A percentile compares a stretch with the other conserved stretches of the same genome.
phyloP scores from a whole-genome alignment of 2,797 vertebrate species.

The Melopsittacus undulatus region DNA sequence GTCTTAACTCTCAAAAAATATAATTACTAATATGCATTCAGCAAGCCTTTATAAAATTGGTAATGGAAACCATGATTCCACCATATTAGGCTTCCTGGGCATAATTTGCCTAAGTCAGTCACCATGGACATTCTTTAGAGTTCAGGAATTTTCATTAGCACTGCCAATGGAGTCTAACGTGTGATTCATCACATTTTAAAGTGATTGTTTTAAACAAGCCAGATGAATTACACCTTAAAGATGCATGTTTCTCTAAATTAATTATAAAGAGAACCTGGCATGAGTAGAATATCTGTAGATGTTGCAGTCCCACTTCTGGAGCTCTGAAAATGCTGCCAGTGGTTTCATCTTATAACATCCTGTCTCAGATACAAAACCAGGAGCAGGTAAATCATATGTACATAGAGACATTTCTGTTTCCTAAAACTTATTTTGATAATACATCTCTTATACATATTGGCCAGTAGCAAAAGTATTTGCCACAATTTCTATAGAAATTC shows the following conservation, averaged over 20 bases:
- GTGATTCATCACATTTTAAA: slow-evolving; percentile 38
- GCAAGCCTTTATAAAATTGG: not conserved
- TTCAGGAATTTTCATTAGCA: slow-evolving; percentile 31
- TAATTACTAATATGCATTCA: not conserved
- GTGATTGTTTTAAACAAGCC: slow-evolving; percentile 21
- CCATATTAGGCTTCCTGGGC: not conserved
- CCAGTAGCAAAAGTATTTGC: not conserved
- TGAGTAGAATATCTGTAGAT: not conserved
- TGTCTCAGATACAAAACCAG: not conserved
- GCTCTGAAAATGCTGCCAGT: not conserved
- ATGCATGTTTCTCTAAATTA: not conserved
- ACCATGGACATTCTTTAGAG: not conserved
- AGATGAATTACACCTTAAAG: slow-evolving; percentile 30
- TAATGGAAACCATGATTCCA: not conserved
- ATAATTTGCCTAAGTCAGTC: slow-evolving; percentile 37
- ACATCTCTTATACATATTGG: not conserved
- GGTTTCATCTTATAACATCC: not conserved
- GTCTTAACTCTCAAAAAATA: not conserved
- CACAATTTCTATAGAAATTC: not conserved
- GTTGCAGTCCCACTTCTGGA: not conserved
- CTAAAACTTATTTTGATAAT: not conserved
- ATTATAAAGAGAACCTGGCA: not conserved
- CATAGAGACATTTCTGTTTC: not conserved
- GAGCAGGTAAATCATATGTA: not conserved
- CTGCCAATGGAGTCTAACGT: not conserved